phyloP scores from a whole-genome alignment of 2,797 vertebrate species.

The Etheostoma nigrum region DNA sequence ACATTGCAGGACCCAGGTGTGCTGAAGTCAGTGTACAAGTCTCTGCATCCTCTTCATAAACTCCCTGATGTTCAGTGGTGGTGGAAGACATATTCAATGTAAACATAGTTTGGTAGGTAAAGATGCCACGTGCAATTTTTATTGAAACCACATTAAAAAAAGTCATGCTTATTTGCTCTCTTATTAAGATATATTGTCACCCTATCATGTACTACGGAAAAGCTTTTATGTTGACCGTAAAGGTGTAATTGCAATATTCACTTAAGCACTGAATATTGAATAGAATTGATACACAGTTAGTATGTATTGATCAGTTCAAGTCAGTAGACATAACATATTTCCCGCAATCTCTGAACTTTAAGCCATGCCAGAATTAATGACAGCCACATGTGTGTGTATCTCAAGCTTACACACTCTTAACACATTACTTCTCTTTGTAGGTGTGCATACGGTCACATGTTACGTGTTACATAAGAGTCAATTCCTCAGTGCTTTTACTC shows the following conservation, averaged over 20 bases:
- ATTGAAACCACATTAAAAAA: too few relatives aligned
- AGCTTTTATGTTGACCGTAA: not conserved
- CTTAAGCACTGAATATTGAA: not conserved
- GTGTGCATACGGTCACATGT: not conserved
- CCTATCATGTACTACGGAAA: not conserved
- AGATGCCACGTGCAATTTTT: not conserved
- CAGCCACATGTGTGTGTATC: not conserved
- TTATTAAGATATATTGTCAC: too few relatives aligned
- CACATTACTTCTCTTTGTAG: not conserved
- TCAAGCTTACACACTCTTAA: not conserved
- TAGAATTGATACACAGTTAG: not conserved
- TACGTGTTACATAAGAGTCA: slow-evolving; percentile 38
- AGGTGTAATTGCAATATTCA: not conserved
- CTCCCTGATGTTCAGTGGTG: not conserved
- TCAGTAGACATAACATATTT: not conserved
- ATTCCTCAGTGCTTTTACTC: slow-evolving; percentile 4
- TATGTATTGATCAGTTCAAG: not conserved
- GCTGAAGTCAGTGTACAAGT: not conserved
- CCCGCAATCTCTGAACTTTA: not conserved
- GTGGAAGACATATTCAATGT: not conserved
- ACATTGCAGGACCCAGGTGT: slow-evolving; percentile 1
- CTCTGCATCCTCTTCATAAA: not conserved
- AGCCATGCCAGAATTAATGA: not conserved
- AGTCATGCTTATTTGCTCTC: too few relatives aligned
- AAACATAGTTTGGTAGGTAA: not conserved